Evolutionary conservation across 2,888 invertebrate genomes (phyloP).

Genomic region (Terebella lapidaria): DNA sequence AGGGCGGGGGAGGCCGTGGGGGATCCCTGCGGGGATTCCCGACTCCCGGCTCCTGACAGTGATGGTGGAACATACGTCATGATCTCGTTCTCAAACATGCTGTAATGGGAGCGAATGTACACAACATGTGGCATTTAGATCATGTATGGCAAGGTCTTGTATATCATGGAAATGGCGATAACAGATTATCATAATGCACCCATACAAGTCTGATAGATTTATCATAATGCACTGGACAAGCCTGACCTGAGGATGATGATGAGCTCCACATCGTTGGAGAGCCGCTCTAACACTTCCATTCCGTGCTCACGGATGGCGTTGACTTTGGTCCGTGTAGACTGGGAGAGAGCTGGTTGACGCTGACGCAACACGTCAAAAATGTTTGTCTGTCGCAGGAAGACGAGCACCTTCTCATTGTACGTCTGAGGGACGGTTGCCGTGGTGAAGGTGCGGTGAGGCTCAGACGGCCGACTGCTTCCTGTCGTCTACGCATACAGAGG

Average conservation of each 20-base stretch:
- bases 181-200: not conserved
- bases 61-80: constrained; percentile 81
- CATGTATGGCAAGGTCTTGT: not conserved
- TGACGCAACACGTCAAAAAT: constrained; percentile 78
- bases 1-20: constrained; percentile 70
- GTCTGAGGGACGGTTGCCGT: constrained; percentile 44
- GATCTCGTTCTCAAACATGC: constrained; percentile 96
- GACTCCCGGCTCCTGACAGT: constrained; percentile 55
- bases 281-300: constrained; percentile 72
- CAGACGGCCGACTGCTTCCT: no score
- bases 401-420: constrained; percentile 90
- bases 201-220: not conserved
- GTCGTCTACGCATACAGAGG: no score
- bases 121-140: not conserved
- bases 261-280: constrained; percentile 78
- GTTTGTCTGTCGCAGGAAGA: constrained; percentile 90
- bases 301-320: constrained; percentile 84
- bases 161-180: not conserved
- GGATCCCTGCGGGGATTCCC: constrained; percentile 63
- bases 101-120: constrained; percentile 55
- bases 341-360: constrained; percentile 62
- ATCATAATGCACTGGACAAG: not conserved
- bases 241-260: constrained; percentile 18
- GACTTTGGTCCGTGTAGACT: constrained; percentile 78
- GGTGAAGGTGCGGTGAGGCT: not conserved